Evolutionary conservation across 2,797 vertebrate genomes (phyloP).

Genomic region (Scomberomorus guttatus): DNA sequence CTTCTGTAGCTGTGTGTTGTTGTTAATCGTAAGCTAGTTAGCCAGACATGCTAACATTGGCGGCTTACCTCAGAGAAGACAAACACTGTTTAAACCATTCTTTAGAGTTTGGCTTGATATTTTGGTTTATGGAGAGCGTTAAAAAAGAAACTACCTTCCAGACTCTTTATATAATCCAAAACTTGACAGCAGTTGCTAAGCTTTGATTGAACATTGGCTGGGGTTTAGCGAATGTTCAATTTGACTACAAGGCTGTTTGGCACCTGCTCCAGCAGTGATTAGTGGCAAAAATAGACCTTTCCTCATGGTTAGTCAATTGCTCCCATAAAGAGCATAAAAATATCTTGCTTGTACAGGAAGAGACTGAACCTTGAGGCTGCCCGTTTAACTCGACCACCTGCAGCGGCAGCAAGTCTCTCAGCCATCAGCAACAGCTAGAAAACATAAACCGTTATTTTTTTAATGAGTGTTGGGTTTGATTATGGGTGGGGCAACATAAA

Average conservation of each 20-base stretch:
- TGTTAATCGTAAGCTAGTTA: too few relatives aligned
- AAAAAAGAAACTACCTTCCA: background rate
- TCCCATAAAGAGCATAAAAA: constrained; percentile 24
- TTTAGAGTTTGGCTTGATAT: background rate
- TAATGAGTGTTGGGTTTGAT: constrained; percentile 31
- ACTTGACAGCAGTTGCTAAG: background rate
- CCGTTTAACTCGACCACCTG: constrained; percentile 13
- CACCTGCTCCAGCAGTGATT: constrained; percentile 28
- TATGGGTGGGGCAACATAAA: constrained; percentile 11
- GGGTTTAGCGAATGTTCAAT: background rate
- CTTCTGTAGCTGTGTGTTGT: too few relatives aligned
- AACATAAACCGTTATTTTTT: constrained; percentile 24
- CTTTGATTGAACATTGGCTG: background rate
- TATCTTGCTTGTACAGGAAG: constrained; percentile 19
- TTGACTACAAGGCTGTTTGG: constrained; percentile 17
- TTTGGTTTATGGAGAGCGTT: background rate
- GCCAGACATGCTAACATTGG: too few relatives aligned
- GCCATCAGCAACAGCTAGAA: constrained; percentile 6
- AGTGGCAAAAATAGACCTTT: constrained; percentile 30
- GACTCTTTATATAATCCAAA: background rate
- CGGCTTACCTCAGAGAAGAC: too few relatives aligned
- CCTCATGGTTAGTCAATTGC: constrained; percentile 25
- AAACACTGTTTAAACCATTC: too few relatives aligned
- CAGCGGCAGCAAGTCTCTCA: background rate
- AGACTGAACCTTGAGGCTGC: constrained; percentile 3